phyloP scores from a whole-genome alignment of 2,797 vertebrate species.

The Acanthiza pusilla region DNA sequence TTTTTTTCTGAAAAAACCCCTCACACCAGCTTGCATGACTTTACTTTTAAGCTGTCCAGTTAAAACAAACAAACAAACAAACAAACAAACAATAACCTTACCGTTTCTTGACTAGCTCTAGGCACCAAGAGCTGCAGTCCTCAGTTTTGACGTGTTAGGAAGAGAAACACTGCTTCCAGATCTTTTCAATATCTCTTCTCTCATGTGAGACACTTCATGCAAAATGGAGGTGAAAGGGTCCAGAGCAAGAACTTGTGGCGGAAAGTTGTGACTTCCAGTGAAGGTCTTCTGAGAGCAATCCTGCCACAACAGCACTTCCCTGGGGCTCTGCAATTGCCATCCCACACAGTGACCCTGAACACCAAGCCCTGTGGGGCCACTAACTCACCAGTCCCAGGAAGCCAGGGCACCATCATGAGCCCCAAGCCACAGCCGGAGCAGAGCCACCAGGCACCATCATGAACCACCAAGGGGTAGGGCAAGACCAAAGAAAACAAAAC shows the following conservation, averaged over 20 bases:
- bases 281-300: not conserved
- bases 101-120: not conserved
- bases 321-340: not conserved
- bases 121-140: not conserved
- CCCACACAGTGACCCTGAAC: not conserved
- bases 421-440: not conserved
- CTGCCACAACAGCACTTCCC: not conserved
- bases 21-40: not conserved
- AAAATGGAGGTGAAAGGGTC: not conserved
- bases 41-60: not conserved
- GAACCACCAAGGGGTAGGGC: not conserved
- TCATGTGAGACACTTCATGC: not conserved
- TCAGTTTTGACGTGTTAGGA: not conserved
- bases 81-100: not conserved
- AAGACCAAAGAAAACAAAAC: not conserved
- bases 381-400: not conserved
- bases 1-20: not conserved
- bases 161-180: not conserved
- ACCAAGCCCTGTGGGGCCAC: not conserved
- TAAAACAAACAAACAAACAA: not conserved
- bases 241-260: not conserved
- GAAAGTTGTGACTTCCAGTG: not conserved
- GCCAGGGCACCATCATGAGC: not conserved
- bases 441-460: not conserved
- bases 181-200: not conserved